Evolutionary conservation across 2,113 vertebrate genomes (phyloP).

Genomic region (Furnarius figulus): DNA sequence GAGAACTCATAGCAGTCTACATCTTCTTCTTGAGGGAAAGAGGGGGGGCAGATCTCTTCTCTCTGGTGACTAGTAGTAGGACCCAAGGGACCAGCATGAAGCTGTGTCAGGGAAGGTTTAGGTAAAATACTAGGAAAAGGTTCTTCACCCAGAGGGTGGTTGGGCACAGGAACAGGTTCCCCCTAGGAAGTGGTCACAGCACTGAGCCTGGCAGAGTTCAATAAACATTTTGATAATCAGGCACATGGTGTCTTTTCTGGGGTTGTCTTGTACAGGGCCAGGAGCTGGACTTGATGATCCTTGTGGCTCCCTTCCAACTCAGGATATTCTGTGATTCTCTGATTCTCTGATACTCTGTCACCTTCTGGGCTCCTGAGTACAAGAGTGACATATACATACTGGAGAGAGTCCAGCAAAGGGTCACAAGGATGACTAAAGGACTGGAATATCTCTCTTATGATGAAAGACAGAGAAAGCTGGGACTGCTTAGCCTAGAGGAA

Average conservation of each 20-base stretch:
- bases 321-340: neutral
- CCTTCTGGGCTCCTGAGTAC: neutral
- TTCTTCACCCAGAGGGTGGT: fast-evolving
- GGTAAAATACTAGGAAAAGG: neutral
- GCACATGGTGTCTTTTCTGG: neutral
- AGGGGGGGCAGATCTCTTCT: neutral
- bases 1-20: neutral
- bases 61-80: neutral
- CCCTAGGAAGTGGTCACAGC: neutral
- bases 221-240: neutral
- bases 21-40: neutral
- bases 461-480: neutral
- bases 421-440: neutral
- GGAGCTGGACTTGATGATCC: neutral
- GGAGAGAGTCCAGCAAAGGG: neutral
- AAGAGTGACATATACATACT: no score
- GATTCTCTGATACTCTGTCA: neutral
- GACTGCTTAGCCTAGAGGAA: neutral
- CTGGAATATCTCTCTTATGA: neutral
- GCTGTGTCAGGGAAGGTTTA: neutral
- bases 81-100: neutral
- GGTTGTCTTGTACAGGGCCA: neutral
- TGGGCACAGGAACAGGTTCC: neutral
- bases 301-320: neutral
- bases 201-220: neutral